A percentile compares a stretch with the other conserved stretches of the same genome.
phyloP scores from a whole-genome alignment of 2,797 vertebrate genomes.

The Sebastes jordani region DNA sequence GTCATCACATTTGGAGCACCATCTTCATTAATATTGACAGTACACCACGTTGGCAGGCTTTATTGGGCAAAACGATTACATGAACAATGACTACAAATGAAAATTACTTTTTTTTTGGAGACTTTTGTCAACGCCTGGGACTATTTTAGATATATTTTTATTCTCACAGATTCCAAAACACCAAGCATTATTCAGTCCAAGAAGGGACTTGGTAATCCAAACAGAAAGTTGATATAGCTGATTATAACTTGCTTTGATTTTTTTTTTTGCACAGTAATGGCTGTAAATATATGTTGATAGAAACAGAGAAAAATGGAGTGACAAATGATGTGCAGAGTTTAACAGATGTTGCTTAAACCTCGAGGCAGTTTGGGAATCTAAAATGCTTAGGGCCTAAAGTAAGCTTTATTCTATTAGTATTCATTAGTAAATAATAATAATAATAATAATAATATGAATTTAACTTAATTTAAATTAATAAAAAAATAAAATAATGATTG shows the following conservation, averaged over 20 bases:
- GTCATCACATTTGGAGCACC: constrained; percentile 46
- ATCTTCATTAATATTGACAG: constrained; percentile 52
- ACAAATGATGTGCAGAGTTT: background rate
- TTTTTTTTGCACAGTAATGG: background rate
- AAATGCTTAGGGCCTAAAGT: background rate
- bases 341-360: background rate
- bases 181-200: constrained; percentile 1
- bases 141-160: background rate
- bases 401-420: background rate
- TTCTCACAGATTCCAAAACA: constrained; percentile 6
- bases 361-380: background rate
- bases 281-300: background rate
- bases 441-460: background rate
- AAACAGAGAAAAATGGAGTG: background rate
- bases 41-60: constrained; percentile 26
- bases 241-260: background rate
- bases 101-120: constrained; percentile 19
- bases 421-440: background rate
- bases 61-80: constrained; percentile 45
- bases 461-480: background rate
- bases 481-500: background rate
- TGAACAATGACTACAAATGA: constrained; percentile 42
- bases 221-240: constrained; percentile 24
- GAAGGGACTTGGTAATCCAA: background rate
- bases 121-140: constrained; percentile 6